phyloP scores from a whole-genome alignment of 2,888 invertebrate species.

The Ctena decussata region DNA sequence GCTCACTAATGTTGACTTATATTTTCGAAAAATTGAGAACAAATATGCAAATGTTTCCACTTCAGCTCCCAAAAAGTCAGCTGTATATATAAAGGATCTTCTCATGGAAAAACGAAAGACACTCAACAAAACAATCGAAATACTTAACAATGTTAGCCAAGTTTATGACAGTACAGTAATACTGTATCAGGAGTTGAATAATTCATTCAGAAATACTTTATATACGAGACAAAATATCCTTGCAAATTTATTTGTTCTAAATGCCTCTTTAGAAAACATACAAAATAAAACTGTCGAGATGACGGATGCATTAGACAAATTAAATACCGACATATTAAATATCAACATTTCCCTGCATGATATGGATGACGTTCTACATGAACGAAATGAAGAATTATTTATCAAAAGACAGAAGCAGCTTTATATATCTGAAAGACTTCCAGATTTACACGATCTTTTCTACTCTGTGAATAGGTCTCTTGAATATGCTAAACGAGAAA shows the following conservation, averaged over 20 bases:
- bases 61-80: constrained; percentile 13
- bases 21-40: constrained; percentile 9
- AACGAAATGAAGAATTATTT: constrained; percentile 46
- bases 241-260: not conserved
- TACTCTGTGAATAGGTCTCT: not conserved
- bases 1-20: not conserved
- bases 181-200: not conserved
- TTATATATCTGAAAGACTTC: constrained; percentile 48
- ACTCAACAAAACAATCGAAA: constrained; percentile 13
- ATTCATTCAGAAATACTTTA: not conserved
- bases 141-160: not conserved
- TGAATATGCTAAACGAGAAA: not conserved
- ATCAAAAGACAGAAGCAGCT: constrained; percentile 53
- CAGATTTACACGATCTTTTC: constrained; percentile 24
- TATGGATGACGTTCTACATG: constrained; percentile 52
- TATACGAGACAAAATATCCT: not conserved
- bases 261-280: not conserved
- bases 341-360: constrained; percentile 13
- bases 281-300: not conserved
- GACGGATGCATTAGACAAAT: not conserved
- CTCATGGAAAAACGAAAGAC: constrained; percentile 15
- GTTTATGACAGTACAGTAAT: not conserved
- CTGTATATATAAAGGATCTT: constrained; percentile 30
- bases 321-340: not conserved
- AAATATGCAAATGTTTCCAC: constrained; percentile 59